Evolutionary conservation across 2,888 invertebrate genomes (phyloP).

Genomic region (Stenodera caucasica): DNA sequence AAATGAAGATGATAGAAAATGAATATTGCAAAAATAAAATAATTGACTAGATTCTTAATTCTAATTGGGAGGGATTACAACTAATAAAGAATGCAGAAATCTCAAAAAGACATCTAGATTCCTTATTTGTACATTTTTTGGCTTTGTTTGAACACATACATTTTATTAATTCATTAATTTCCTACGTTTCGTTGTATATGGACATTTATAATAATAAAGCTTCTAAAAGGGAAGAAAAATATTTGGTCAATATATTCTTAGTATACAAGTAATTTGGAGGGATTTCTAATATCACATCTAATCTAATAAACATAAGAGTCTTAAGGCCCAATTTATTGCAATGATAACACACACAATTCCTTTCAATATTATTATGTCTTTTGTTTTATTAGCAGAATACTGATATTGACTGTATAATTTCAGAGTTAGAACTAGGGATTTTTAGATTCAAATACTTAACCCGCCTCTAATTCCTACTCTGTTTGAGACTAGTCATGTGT

Average conservation of each 20-base stretch:
- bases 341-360: constrained; percentile 3
- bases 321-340: constrained; percentile 5
- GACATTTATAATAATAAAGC: not conserved
- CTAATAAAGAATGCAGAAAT: constrained; percentile 24
- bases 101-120: constrained; percentile 6
- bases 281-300: constrained; percentile 5
- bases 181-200: not conserved
- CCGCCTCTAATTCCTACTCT: no score
- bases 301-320: not conserved
- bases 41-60: not conserved
- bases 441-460: no score
- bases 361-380: not conserved
- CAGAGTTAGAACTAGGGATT: no score
- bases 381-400: not conserved
- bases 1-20: constrained; percentile 2
- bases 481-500: no score
- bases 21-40: constrained; percentile 17
- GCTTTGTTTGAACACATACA: not conserved
- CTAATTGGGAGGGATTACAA: not conserved
- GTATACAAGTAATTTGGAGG: constrained; percentile 1
- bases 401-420: no score
- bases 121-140: not conserved
- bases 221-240: not conserved
- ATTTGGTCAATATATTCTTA: not conserved
- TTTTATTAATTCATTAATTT: no score